phyloP scores from a whole-genome alignment of 37 sponge, comb jelly and placozoan genomes.

The Theonella swinhoei region DNA sequence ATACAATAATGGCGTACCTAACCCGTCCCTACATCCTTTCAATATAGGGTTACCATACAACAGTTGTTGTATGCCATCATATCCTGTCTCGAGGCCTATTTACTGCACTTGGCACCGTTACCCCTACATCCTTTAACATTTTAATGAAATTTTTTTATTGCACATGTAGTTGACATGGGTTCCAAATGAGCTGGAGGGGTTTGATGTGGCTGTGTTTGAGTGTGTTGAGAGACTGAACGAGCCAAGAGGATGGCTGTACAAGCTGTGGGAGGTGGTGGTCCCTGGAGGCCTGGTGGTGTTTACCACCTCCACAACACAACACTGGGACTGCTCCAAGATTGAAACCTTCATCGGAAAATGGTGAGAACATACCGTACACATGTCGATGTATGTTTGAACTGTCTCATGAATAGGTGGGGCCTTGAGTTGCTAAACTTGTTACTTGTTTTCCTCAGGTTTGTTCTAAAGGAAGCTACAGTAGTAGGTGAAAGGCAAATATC shows the following conservation, averaged over 20 bases:
- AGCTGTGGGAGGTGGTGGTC: constrained; percentile 61
- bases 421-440: no score
- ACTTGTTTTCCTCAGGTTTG: constrained; percentile 30
- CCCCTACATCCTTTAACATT: no score
- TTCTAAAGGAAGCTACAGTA: not conserved
- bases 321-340: not conserved
- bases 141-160: no score
- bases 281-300: constrained; percentile 38
- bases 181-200: constrained; percentile 65
- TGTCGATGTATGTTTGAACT: not conserved
- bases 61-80: no score
- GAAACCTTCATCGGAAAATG: not conserved
- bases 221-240: constrained; percentile 49
- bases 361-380: no score
- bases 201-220: constrained; percentile 54
- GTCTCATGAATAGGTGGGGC: no score
- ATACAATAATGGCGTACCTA: no score
- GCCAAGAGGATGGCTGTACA: constrained; percentile 63
- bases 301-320: not conserved
- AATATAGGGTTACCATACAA: no score
- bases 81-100: no score
- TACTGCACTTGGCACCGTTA: no score
- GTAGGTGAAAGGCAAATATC: constrained; percentile 13
- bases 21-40: no score
- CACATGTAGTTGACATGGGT: constrained; percentile 70